Evolutionary conservation across 2,113 vertebrate genomes (phyloP), one percentile per base, ranked within the genome.

Genomic region (Elanus axillaris): DNA sequence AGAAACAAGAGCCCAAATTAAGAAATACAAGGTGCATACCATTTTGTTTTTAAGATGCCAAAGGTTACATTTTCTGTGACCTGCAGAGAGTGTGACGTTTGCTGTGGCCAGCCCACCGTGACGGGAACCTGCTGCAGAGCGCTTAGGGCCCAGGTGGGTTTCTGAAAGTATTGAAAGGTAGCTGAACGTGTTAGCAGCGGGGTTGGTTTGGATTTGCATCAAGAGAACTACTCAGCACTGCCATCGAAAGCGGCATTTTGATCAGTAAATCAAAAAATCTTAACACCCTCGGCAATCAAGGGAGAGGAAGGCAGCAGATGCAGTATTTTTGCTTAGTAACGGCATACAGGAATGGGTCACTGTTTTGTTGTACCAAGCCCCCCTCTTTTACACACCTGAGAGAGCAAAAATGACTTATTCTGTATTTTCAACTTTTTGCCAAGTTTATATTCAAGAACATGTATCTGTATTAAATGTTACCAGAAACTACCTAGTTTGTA

Each of bases 321-420:
- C 20, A 26, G 4, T 36, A 11, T 16, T 92, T 85, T 90, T 77
- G 58, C 38, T 93, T 43, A 43, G 25, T 62, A 67, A 42, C 69
- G 88, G 14, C 45, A 10, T 45, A 25, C 7, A 31, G 38, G 32
- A 84, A 59, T 63, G 38, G 10, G 2, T 63, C 38, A 3, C 47
- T 72, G 19, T 40, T 79, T 72, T 52, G 21, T 80, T 80, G 14
- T 47, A 73, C 52, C 34, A 71, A 80, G 11, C 22, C 26, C 16
- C 20, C 21, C 4, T 36, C 40, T 82, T 88, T 66, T 48, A 64
- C 27, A n/a, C 11, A 52, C 3, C 5, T 0, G 0, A 40, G 74
- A 62, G 25, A 64, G 19, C 16, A 82, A 64, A 94, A 86, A 40
- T 52, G 0, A 42, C 38, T 92, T 67, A 31, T 4, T 82, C 32